phyloP scores from a whole-genome alignment of 2,888 invertebrate genomes.

The Campoplex nolae region DNA sequence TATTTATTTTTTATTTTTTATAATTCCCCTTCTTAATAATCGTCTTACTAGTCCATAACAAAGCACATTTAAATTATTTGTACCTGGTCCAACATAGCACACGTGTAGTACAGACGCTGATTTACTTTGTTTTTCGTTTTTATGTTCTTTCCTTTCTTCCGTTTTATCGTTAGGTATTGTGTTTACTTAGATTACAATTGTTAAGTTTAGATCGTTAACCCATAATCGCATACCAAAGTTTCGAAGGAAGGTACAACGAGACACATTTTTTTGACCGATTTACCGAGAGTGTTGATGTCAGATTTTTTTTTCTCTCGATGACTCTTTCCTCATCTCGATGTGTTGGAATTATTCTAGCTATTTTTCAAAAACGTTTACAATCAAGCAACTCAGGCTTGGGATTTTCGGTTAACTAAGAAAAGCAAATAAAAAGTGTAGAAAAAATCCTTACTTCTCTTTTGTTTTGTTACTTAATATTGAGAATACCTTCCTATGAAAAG shows the following conservation, averaged over 20 bases:
- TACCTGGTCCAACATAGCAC: slow-evolving; percentile 80
- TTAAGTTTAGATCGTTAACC: slow-evolving; percentile 74
- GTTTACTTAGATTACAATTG: slow-evolving; percentile 77
- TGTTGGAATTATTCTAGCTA: slow-evolving; percentile 13
- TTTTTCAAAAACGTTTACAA: neutral
- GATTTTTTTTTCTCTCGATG: neutral
- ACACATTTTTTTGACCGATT: neutral
- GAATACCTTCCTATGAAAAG: slow-evolving; percentile 74
- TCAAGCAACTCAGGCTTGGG: slow-evolving; percentile 1
- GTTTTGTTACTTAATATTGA: neutral
- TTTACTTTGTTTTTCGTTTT: slow-evolving; percentile 70
- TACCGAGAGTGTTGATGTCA: neutral
- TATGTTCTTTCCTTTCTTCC: slow-evolving; percentile 55
- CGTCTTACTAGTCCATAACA: slow-evolving; percentile 71
- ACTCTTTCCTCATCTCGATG: neutral
- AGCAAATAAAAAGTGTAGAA: slow-evolving; percentile 17
- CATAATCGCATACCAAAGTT: slow-evolving; percentile 74
- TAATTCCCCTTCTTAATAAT: slow-evolving; percentile 60
- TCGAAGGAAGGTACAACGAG: slow-evolving; percentile 71
- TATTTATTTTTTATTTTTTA: slow-evolving; percentile 41
- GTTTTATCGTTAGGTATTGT: slow-evolving; percentile 76
- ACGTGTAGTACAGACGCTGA: slow-evolving; percentile 79
- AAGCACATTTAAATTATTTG: slow-evolving; percentile 76
- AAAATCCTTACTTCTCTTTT: neutral
- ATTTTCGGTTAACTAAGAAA: slow-evolving; percentile 5